These are phyloP conservation scores for Neodiprion fabricii DNA, from an alignment of 1,140 invertebrate species.

Conservation along the genomic window DNA sequence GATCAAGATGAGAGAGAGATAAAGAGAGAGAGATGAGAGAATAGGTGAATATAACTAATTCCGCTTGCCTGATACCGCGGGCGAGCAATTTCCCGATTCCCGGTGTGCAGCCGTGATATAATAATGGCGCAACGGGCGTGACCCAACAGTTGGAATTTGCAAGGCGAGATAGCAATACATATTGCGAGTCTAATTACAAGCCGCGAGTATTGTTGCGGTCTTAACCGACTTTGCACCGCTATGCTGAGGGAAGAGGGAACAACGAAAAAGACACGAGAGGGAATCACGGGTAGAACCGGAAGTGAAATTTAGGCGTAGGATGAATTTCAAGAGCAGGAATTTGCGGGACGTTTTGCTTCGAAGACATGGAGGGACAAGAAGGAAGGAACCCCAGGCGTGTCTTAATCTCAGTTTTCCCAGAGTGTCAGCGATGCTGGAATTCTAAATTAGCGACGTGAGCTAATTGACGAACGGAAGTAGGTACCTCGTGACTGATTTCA, in stretches of 20 bases:
- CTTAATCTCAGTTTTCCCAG: too few relatives aligned
- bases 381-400: not conserved
- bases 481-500: too few relatives aligned
- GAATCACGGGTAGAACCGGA: conserved; percentile 33
- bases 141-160: conserved; percentile 24
- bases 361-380: conserved; percentile 18
- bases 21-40: not conserved
- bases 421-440: too few relatives aligned
- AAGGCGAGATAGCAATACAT: conserved; percentile 17
- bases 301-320: not conserved
- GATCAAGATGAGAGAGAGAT: too few relatives aligned
- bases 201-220: conserved; percentile 21
- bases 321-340: too few relatives aligned
- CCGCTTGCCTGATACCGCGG: not conserved
- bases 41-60: not conserved
- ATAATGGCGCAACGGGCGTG: conserved; percentile 29
- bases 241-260: not conserved
- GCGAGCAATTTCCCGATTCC: not conserved
- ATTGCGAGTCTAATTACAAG: conserved; percentile 33
- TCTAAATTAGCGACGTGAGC: too few relatives aligned
- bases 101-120: conserved; percentile 20
- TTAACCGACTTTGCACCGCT: too few relatives aligned
- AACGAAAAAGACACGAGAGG: conserved; percentile 7
- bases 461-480: too few relatives aligned
- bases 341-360: too few relatives aligned